Base-by-base conservation (phyloP, 2,888 invertebrate species). In the Stegophylla sp. region DNA sequence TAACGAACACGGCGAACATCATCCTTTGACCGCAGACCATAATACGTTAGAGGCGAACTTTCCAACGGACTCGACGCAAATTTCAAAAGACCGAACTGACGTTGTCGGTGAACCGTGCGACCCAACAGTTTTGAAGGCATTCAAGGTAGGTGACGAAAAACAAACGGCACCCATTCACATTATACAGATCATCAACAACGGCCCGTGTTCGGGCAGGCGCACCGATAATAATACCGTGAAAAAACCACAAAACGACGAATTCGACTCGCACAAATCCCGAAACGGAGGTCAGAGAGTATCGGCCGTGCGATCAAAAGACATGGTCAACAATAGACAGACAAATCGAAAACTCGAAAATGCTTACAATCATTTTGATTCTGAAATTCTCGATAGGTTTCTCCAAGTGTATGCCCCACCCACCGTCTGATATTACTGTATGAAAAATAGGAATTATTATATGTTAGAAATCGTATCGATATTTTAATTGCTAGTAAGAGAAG, bases 161-260 rank as follows among this genome's bases (percentile, higher is more conserved):
- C 28, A 9, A 12, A 45, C 48, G 3, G 12, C 34, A 20, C 77
- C 77, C 12, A n/a, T 79, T 7, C 77, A 69, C 12, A 34, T 79
- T 10, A 61, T 79, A 51, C 77, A 79, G 48, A 79, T 79, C 41
- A 79, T 79, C 4, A 79, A 79, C 28, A 79, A 79, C 17, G 69
- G 69, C 13, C 12, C 48, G n/a, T 69, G 59, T 28, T 20, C 43
- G 2, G 20, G 45, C 13, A 53, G 7, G 12, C 13, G 23, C 17
- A 56, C 56, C 28, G 13, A 4, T 15, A 56, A 28, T 1, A 45
- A 10, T n/a, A 45, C 41, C 43, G 7, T 7, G 3, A 5, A 17
- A 23, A 69, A 48, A 12, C 5, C 17, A 28, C 15, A 9, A 1
- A 5, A 48, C 17, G 17, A n/a, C 1, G 51, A 34, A 0, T n/a